These are phyloP conservation scores for Crocodylus rhombifer DNA, from an alignment of 2,797 vertebrate genomes.

Conservation along the genomic window DNA sequence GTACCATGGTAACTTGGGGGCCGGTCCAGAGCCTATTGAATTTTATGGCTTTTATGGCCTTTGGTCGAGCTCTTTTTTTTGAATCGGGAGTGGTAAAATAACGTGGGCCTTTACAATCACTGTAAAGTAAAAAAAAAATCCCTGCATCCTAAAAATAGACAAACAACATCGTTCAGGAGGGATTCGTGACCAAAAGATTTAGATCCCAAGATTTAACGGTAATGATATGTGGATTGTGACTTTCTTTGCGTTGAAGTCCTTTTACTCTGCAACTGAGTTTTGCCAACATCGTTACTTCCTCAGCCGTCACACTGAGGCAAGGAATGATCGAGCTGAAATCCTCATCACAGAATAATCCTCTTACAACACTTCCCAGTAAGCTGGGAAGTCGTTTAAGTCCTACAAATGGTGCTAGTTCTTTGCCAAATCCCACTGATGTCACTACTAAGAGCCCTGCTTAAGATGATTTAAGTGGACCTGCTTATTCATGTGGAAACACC, in stretches of 20 bases:
- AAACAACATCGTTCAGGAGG: neutral
- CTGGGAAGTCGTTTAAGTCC: too few relatives aligned
- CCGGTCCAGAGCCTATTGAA: neutral
- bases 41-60: neutral
- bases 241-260: neutral
- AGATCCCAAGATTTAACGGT: neutral
- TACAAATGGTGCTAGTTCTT: too few relatives aligned
- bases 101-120: neutral
- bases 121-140: neutral
- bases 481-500: too few relatives aligned
- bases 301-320: neutral
- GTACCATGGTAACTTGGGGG: neutral
- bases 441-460: too few relatives aligned
- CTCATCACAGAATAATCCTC: neutral
- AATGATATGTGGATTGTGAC: neutral
- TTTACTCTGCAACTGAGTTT: neutral
- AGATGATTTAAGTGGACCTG: too few relatives aligned
- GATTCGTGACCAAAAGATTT: neutral
- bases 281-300: neutral
- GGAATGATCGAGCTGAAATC: neutral
- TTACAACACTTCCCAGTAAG: neutral
- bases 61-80: neutral
- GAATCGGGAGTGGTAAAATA: neutral
- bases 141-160: neutral
- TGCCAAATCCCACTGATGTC: too few relatives aligned